Conservation (phyloP, 2,797 vertebrate genomes). For the Cynopterus sphinx region DNA sequence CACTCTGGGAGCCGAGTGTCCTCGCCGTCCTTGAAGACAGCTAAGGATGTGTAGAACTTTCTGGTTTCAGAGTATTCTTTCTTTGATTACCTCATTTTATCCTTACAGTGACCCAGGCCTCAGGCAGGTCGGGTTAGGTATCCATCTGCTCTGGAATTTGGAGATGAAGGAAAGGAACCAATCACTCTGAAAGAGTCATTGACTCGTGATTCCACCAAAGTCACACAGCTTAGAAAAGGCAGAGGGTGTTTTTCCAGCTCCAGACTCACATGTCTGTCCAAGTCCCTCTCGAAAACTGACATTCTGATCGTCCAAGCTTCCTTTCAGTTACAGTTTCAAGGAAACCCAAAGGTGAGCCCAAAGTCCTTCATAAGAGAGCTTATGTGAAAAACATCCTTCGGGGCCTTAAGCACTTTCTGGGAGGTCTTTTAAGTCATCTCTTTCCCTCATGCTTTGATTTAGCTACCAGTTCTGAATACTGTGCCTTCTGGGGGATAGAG, state of each 20-base stretch:
- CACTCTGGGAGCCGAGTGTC: not conserved
- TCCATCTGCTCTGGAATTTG: not conserved
- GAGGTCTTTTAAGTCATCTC: conserved; percentile 62
- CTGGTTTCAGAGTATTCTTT: not conserved
- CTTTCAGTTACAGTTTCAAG: conserved; percentile 8
- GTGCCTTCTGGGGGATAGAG: not conserved
- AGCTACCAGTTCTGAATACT: not conserved
- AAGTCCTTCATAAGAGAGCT: not conserved
- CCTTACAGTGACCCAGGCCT: not conserved
- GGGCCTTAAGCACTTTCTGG: conserved; percentile 49
- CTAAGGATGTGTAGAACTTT: not conserved
- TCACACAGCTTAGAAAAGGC: not conserved
- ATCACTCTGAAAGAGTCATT: not conserved
- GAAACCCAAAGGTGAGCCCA: not conserved
- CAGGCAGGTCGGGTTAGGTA: not conserved
- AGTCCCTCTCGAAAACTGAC: not conserved
- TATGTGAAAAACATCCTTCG: not conserved
- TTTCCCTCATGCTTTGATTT: conserved; percentile 46
- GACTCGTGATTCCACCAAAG: not conserved
- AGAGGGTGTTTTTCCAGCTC: not conserved
- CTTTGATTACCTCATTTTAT: not conserved
- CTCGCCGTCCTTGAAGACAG: not conserved
- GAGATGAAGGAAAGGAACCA: conserved; percentile 29
- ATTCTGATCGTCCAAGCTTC: not conserved
- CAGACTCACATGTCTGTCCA: not conserved